Base-by-base conservation (phyloP, 1,140 invertebrate species). In the Scylla paramamosain region DNA sequence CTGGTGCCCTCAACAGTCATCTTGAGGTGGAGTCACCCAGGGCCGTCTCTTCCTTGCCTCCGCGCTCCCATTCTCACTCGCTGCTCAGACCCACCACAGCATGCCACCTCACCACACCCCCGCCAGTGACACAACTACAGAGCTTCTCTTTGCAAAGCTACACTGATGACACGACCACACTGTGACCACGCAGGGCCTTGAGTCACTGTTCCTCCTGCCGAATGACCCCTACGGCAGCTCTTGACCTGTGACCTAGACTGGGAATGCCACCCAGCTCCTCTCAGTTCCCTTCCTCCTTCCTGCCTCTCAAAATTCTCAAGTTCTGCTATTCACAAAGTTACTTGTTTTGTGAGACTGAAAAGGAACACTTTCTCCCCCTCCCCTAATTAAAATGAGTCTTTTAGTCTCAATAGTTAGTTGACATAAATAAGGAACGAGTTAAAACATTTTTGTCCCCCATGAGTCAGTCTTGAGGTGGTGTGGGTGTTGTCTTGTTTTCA, bases 351-450 rank as follows among this genome's bases (percentile, higher is more conserved):
- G 12, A 77, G 67, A 77, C 67, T 77, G 4, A 77, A 77, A n/a
- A 77, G 12, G 20, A 39, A n/a, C 6, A 77, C 67, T 25, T n/a
- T 77, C 20, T 77, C 67, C n/a, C 67, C 67, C 39, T 39, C 67
- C 67, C 67, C n/a, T 77, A 77, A 77, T n/a, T 77, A 77, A 77
- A 77, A n/a, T 8, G 2, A 39, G 39, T 39, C 39, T 39, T 77
- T n/a, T 77, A 77, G 67, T 77, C n/a, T 77, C 67, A 77, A 77
- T 77, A 77, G 20, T 77, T 77, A 77, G 67, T 77, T n/a, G 67
- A 77, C 67, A n/a, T 77, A 77, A 77, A 25, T 77, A 77, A 77
- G 8, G 67, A 77, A 77, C 67, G 25, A 77, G 20, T 77, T 77
- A n/a, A 77, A 77, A n/a, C 20, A 25, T 77, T 67, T 67, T 77